Evolutionary conservation across 2,888 invertebrate genomes (phyloP).

Genomic region (Pandemis corylana): DNA sequence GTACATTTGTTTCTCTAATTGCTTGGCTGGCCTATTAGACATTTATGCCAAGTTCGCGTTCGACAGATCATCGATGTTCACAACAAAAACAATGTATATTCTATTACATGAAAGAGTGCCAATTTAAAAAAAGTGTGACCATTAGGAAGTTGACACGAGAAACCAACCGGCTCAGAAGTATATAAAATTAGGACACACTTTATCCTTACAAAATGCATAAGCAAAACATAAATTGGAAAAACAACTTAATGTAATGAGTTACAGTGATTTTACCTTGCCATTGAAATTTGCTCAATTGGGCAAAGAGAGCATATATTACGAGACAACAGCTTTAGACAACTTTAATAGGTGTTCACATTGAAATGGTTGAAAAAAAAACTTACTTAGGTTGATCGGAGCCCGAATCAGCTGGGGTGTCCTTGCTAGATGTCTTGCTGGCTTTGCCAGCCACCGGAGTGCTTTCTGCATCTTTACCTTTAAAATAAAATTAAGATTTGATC

Average conservation of each 20-base stretch:
- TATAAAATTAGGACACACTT: too few relatives aligned
- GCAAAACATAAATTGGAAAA: too few relatives aligned
- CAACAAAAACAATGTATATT: background rate
- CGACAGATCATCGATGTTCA: background rate
- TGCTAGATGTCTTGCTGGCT: constrained; percentile 76
- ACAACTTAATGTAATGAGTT: too few relatives aligned
- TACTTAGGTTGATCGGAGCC: constrained; percentile 82
- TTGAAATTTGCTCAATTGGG: too few relatives aligned
- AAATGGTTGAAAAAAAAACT: constrained; percentile 45
- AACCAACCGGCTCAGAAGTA: too few relatives aligned
- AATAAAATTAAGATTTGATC: background rate
- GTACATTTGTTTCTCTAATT: background rate
- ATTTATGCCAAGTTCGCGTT: constrained; percentile 3
- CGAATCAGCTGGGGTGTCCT: constrained; percentile 77
- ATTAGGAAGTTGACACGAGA: too few relatives aligned
- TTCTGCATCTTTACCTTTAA: constrained; percentile 69
- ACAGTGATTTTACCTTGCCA: too few relatives aligned
- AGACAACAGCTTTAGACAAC: too few relatives aligned
- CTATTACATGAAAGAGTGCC: background rate
- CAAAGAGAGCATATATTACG: too few relatives aligned
- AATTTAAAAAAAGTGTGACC: background rate
- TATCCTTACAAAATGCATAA: too few relatives aligned
- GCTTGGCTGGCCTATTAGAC: constrained; percentile 14
- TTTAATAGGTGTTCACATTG: too few relatives aligned
- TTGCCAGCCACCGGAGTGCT: constrained; percentile 66